Evolutionary conservation across 2,113 vertebrate species (phyloP).

Genomic region (Ictidomys tridecemlineatus): DNA sequence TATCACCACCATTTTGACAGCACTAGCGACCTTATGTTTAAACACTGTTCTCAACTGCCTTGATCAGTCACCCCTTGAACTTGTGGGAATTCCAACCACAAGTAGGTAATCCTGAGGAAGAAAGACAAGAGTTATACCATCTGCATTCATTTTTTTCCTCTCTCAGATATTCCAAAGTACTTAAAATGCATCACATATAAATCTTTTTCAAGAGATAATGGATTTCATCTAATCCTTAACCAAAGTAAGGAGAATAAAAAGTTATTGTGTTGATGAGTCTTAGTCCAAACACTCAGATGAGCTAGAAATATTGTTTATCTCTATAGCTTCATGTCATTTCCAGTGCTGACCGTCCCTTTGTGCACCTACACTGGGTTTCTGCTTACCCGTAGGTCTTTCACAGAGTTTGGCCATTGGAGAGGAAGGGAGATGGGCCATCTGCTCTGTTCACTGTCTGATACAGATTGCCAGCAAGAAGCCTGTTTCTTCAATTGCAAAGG

Average conservation of each 20-base stretch:
- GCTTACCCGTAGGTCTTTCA: background rate
- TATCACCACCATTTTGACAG: background rate
- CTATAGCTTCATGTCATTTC: background rate
- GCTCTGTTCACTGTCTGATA: background rate
- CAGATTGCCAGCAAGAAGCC: background rate
- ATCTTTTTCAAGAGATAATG: background rate
- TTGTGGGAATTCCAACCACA: background rate
- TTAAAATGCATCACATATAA: slow-evolving; percentile 45
- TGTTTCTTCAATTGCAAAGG: background rate
- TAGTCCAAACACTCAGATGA: background rate
- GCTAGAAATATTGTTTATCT: background rate
- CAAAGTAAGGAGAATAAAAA: slow-evolving; percentile 19
- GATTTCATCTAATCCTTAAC: slow-evolving; percentile 33
- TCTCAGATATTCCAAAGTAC: background rate
- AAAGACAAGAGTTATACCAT: background rate
- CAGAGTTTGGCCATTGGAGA: background rate
- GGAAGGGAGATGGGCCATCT: background rate
- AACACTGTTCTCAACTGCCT: background rate
- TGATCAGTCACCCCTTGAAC: background rate
- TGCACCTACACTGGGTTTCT: background rate
- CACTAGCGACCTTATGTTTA: background rate
- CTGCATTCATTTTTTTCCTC: background rate
- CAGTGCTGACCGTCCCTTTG: background rate
- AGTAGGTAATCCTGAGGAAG: background rate
- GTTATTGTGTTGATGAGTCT: background rate